A percentile compares a stretch with the other conserved stretches of the same genome.
Conservation (phyloP, 2,113 vertebrate species). For the Pyrgilauda ruficollis region DNA sequence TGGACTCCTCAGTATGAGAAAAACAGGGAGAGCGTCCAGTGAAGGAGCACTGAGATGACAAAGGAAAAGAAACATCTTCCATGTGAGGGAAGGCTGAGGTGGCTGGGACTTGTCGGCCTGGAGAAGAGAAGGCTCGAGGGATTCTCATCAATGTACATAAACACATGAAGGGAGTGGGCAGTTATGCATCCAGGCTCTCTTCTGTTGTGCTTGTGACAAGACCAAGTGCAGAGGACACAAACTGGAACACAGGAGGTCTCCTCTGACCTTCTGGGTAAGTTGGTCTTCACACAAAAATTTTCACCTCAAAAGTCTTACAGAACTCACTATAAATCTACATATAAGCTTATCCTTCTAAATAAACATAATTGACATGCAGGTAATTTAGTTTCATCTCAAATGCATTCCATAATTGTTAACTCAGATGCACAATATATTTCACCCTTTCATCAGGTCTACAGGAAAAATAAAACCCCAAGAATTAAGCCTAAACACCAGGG, state of each 20-base stretch:
- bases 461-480: not conserved
- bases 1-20: not conserved
- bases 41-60: not conserved
- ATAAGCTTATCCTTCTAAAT: not conserved
- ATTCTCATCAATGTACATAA: not conserved
- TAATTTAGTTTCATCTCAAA: not conserved
- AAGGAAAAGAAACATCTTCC: not conserved
- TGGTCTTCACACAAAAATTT: not conserved
- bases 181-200: not conserved
- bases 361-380: not conserved
- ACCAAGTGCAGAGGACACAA: not conserved
- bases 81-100: not conserved
- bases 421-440: not conserved
- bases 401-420: not conserved
- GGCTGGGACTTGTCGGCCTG: not conserved
- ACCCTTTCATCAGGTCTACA: not conserved
- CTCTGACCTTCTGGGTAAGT: not conserved
- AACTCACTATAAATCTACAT: not conserved
- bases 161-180: not conserved
- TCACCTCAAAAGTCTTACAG: not conserved
- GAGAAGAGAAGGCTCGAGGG: not conserved
- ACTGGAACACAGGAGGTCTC: not conserved
- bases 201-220: not conserved
- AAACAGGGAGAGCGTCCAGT: fast-evolving
- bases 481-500: not conserved